phyloP scores from a whole-genome alignment of 2,113 vertebrate species.

The Sorex araneus region DNA sequence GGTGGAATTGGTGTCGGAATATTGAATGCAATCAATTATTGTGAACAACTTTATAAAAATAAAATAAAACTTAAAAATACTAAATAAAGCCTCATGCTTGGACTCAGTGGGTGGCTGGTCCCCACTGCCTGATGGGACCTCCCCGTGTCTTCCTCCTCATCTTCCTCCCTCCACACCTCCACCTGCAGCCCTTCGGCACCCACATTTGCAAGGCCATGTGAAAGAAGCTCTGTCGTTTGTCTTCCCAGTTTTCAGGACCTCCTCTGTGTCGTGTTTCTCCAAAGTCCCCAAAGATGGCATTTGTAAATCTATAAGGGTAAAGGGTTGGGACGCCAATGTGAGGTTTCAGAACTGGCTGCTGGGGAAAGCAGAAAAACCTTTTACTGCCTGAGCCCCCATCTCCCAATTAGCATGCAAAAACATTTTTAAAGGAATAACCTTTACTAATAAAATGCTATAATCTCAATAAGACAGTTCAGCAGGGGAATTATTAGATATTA shows the following conservation, averaged over 20 bases:
- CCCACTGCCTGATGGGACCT: not conserved
- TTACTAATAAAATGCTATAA: constrained; percentile 83
- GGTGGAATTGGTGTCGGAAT: no score
- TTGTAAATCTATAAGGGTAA: not conserved
- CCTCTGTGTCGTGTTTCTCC: not conserved
- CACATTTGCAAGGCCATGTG: not conserved
- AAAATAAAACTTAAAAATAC: no score
- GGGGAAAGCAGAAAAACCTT: not conserved
- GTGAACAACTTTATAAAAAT: no score
- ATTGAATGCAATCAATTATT: no score
- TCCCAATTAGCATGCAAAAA: constrained; percentile 64
- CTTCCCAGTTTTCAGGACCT: not conserved
- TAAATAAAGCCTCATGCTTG: not conserved
- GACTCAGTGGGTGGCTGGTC: not conserved
- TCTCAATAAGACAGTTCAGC: constrained; percentile 78
- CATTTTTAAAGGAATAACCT: constrained; percentile 81
- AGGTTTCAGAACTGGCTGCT: not conserved
- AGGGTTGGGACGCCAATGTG: not conserved
- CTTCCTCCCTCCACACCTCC: not conserved
- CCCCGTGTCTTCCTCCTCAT: accelerated
- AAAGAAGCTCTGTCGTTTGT: accelerated
- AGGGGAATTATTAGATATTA: constrained; percentile 83
- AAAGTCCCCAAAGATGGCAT: not conserved
- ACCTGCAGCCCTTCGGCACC: not conserved
- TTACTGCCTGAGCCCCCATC: not conserved